Evolutionary conservation across 2,797 vertebrate genomes (phyloP).

Genomic region (Furcifer pardalis): DNA sequence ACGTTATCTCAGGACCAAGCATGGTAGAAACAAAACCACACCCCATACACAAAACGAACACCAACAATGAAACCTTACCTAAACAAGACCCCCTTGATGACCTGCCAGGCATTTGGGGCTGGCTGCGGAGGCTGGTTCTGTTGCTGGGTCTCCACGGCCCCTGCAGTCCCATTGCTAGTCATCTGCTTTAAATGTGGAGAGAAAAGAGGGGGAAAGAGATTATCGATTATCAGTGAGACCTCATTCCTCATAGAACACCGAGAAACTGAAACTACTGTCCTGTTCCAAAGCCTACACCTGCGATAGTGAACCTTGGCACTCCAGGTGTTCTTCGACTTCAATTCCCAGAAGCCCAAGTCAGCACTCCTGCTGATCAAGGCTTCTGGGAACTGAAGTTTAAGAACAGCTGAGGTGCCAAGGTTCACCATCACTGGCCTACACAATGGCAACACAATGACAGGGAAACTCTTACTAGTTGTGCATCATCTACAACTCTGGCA

Average conservation of each 20-base stretch:
- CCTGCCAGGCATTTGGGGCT: conserved; percentile 90
- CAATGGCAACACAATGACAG: too few relatives aligned
- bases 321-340: too few relatives aligned
- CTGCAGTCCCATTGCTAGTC: conserved; percentile 86
- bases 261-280: background rate
- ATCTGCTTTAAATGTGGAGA: conserved; percentile 71
- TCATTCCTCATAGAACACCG: background rate
- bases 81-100: conserved; percentile 94
- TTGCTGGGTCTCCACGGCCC: conserved; percentile 78
- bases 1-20: background rate
- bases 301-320: too few relatives aligned
- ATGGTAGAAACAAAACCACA: background rate
- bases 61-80: conserved; percentile 74
- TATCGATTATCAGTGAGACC: fast-evolving
- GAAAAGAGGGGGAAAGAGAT: background rate
- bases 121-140: conserved; percentile 77
- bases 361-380: too few relatives aligned
- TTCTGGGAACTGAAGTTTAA: too few relatives aligned
- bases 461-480: too few relatives aligned
- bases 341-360: too few relatives aligned
- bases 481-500: too few relatives aligned
- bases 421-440: too few relatives aligned
- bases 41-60: background rate
- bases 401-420: too few relatives aligned
- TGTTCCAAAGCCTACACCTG: too few relatives aligned